Conservation (phyloP, 2,113 vertebrate genomes). For the Prionailurus viverrinus region DNA sequence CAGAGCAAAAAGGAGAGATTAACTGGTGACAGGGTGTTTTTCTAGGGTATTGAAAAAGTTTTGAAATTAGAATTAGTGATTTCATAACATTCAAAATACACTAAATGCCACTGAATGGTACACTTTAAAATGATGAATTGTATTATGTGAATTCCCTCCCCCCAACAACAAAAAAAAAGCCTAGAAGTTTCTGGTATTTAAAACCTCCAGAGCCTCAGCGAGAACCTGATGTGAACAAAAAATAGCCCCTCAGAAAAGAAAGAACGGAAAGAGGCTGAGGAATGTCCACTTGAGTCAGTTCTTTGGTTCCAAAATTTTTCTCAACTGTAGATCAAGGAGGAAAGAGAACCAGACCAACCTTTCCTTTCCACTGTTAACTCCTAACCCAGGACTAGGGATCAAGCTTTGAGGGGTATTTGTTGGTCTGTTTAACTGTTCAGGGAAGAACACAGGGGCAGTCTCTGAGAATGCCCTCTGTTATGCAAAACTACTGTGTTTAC, state of each 20-base stretch:
- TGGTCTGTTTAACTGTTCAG: neutral
- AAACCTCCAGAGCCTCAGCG: neutral
- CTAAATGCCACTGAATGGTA: neutral
- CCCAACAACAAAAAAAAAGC: neutral
- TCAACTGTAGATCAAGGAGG: neutral
- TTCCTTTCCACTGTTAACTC: neutral
- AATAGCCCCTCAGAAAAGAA: neutral
- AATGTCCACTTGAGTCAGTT: neutral
- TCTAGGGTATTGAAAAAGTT: neutral
- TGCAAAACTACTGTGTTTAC: neutral
- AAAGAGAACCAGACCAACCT: neutral
- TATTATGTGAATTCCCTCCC: neutral
- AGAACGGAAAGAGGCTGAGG: neutral
- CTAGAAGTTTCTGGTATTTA: neutral
- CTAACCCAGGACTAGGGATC: neutral
- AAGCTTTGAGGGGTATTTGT: neutral
- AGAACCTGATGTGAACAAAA: neutral
- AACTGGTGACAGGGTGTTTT: neutral
- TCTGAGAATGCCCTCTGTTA: neutral
- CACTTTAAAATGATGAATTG: neutral
- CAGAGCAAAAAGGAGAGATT: neutral
- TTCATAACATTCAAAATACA: neutral
- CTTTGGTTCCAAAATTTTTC: neutral
- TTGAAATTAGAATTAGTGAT: neutral
- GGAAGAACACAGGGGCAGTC: neutral